Conservation (phyloP, 2,888 invertebrate species). For the Lysandra bellargus region DNA sequence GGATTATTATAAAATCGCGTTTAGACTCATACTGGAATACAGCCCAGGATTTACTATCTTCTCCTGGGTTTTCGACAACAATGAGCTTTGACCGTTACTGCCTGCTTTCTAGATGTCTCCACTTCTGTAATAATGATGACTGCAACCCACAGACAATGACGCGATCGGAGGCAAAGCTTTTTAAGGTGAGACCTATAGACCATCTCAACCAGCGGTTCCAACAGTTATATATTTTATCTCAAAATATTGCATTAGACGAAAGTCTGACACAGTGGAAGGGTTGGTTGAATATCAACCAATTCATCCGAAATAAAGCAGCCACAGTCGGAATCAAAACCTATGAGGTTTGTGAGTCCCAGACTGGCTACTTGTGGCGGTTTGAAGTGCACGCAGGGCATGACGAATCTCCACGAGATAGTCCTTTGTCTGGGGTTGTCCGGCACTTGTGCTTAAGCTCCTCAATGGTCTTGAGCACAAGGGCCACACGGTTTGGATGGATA, state of each 20-base stretch:
- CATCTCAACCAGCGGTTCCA: conserved; percentile 38
- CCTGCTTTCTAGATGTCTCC: conserved; percentile 36
- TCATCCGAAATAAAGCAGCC: conserved; percentile 37
- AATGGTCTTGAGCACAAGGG: conserved; percentile 41
- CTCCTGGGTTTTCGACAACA: conserved; percentile 38
- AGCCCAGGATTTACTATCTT: conserved; percentile 39
- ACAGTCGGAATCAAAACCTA: conserved; percentile 40
- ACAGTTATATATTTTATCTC: conserved; percentile 35
- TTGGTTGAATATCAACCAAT: conserved; percentile 44
- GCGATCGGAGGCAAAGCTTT: conserved; percentile 36
- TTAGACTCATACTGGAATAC: conserved; percentile 44
- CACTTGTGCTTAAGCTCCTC: conserved; percentile 38
- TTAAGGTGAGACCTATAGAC: conserved; percentile 36
- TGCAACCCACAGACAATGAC: conserved; percentile 32
- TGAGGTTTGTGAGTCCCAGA: conserved; percentile 40
- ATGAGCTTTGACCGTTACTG: conserved; percentile 38
- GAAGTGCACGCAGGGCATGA: conserved; percentile 35
- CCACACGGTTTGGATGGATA: conserved; percentile 40
- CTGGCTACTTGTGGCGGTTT: conserved; percentile 41
- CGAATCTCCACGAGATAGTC: conserved; percentile 27
- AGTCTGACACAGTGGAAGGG: conserved; percentile 44
- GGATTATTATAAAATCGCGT: conserved; percentile 41
- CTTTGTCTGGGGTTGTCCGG: conserved; percentile 36
- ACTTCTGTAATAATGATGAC: conserved; percentile 36
- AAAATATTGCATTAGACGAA: conserved; percentile 44